Base-by-base conservation (phyloP, 2,888 invertebrate species). In the Notodonta ziczac region DNA sequence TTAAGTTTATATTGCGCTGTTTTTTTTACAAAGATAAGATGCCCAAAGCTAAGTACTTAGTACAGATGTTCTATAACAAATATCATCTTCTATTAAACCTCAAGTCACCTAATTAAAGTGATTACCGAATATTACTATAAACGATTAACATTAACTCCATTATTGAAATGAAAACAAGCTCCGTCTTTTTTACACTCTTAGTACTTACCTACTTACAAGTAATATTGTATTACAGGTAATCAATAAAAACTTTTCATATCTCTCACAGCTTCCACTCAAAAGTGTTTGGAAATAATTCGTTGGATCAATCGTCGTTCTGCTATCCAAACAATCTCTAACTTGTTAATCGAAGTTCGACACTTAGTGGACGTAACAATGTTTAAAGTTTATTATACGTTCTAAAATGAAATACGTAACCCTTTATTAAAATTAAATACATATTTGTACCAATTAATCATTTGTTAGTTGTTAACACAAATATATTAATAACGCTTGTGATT, bases 251-350 rank as follows among this genome's bases (percentile, higher is more conserved):
- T 50, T n/a, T 48, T 13, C 6, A 48, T 16, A 16, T 4, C 50
- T 50, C 7, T 50, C n/a, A 42, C 42, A 42, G 35, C 42, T 42
- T 42, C 9, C n/a, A 52, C 39, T 60, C 55, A 53, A 54, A 65
- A 54, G 46, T 50, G 50, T 60, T 46, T 58, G 35, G 24, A 63
- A 63, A 61, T 65, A 56, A 67, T 67, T 65, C 52, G 55, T 62
- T 5, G 40, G 62, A 71, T 68, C 63, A 71, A 69, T 63, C 60
- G 76, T 78, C 71, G 63, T 69, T 65, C 70, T 73, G 73, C 74
- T 70, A 78, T 78, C 76, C 76, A 85, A 85, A 83, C 80, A 84
- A 85, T 83, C 83, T 86, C 86, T 84, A 81, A 80, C 76, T 85
- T 82, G 85, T 81, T 84, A 85, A 81, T 82, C 80, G 59, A 83